Conservation (phyloP, 92 coral and sea anemone species). For the Paramuricea clavata region DNA sequence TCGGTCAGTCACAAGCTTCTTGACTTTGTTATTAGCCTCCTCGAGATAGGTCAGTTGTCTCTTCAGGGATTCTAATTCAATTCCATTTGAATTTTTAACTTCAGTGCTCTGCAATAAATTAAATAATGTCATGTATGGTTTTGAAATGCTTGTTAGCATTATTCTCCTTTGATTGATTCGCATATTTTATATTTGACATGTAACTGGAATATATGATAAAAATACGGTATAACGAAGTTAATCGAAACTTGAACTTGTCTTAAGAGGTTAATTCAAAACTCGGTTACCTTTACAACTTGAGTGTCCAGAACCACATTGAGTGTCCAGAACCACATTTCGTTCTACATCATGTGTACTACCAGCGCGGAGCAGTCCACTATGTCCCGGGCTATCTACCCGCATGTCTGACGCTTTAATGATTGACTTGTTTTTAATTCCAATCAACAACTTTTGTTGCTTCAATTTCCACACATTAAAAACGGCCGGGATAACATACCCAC, state of each 20-base stretch:
- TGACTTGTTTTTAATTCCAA: neutral
- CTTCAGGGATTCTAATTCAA: conserved; percentile 37
- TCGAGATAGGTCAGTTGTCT: conserved; percentile 8
- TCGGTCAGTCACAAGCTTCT: neutral
- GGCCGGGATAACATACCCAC: conserved; percentile 18
- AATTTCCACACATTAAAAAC: conserved; percentile 40
- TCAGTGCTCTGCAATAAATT: conserved; percentile 19
- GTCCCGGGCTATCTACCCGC: conserved; percentile 67
- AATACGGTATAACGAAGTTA: no score
- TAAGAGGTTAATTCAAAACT: no score
- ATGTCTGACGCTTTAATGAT: conserved; percentile 46
- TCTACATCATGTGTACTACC: neutral
- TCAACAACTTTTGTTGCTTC: neutral
- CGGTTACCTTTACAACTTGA: conserved; percentile 1
- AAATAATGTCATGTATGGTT: neutral
- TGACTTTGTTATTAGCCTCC: neutral
- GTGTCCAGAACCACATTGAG: no score
- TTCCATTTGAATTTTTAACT: neutral
- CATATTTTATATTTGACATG: no score
- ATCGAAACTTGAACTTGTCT: no score
- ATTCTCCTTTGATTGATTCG: no score
- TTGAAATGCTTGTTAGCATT: neutral
- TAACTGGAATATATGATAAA: no score
- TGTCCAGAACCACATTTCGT: neutral
- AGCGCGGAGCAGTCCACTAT: conserved; percentile 35